Conservation (phyloP, 2,797 vertebrate genomes). For the Tamandua tetradactyla region DNA sequence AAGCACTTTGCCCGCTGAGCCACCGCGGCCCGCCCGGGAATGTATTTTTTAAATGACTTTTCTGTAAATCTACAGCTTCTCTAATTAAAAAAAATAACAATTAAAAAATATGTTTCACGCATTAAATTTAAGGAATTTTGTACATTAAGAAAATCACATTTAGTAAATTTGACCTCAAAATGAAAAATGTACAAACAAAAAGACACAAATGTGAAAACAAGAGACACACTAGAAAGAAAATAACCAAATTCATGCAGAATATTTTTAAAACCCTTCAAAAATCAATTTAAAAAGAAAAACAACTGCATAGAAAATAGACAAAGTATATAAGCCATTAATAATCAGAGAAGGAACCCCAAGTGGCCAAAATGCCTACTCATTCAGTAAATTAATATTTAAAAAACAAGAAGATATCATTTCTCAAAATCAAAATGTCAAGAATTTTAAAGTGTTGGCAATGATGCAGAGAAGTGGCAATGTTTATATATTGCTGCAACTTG, state of each 20-base stretch:
- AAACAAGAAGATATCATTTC: not conserved
- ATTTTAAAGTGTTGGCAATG: not conserved
- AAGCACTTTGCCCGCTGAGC: no score
- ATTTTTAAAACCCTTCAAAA: not conserved
- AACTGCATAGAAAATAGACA: not conserved
- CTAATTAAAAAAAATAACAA: no score
- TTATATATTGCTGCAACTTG: not conserved
- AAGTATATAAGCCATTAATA: not conserved
- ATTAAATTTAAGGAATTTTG: no score
- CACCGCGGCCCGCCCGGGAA: no score
- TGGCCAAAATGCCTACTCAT: not conserved
- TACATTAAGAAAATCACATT: not conserved
- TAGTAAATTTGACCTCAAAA: not conserved
- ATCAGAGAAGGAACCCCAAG: not conserved
- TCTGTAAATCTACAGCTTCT: no score
- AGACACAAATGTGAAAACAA: not conserved
- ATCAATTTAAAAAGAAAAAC: not conserved
- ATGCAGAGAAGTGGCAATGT: not conserved
- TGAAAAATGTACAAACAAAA: not conserved
- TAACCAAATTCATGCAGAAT: not conserved
- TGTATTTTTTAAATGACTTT: no score
- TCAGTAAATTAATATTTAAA: constrained; percentile 2
- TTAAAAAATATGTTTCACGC: not conserved
- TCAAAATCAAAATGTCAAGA: not conserved
- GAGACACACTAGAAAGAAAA: not conserved